A percentile compares a stretch with the other conserved stretches of the same genome.
These are phyloP conservation scores for Corythornis cristatus DNA, from an alignment of 2,113 vertebrate genomes.

Conservation along the genomic window DNA sequence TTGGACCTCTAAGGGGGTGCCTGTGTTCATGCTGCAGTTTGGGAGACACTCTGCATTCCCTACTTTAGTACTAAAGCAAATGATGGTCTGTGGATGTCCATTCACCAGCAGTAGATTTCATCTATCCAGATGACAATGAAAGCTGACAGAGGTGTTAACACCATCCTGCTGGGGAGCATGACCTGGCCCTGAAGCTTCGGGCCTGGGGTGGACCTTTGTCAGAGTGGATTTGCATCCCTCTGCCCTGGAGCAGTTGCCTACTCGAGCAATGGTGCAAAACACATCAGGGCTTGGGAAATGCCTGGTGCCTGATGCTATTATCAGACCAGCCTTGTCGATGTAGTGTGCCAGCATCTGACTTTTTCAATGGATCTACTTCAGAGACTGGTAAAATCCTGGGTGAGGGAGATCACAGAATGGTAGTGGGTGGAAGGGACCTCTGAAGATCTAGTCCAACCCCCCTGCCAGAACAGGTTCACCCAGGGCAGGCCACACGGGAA, in stretches of 20 bases:
- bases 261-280: background rate
- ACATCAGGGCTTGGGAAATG: background rate
- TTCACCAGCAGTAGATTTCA: background rate
- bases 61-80: background rate
- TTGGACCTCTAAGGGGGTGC: background rate
- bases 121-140: background rate
- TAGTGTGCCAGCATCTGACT: accelerated
- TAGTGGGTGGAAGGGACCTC: too few species aligned
- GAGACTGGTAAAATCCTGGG: background rate
- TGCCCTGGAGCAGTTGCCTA: background rate
- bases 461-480: too few species aligned
- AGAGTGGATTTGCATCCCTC: background rate
- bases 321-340: background rate
- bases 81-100: background rate
- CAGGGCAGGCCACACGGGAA: too few species aligned
- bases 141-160: background rate
- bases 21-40: background rate
- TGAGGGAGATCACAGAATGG: background rate
- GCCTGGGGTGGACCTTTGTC: too few species aligned
- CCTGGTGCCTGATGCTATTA: background rate
- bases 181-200: background rate
- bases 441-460: too few species aligned
- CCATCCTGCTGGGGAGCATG: background rate
- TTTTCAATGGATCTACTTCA: background rate
- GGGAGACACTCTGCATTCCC: background rate